Percentiles rank a stretch among this genome's conserved stretches.
Evolutionary conservation across 2,888 invertebrate species (phyloP).

Genomic region (Dendrolimus pini): DNA sequence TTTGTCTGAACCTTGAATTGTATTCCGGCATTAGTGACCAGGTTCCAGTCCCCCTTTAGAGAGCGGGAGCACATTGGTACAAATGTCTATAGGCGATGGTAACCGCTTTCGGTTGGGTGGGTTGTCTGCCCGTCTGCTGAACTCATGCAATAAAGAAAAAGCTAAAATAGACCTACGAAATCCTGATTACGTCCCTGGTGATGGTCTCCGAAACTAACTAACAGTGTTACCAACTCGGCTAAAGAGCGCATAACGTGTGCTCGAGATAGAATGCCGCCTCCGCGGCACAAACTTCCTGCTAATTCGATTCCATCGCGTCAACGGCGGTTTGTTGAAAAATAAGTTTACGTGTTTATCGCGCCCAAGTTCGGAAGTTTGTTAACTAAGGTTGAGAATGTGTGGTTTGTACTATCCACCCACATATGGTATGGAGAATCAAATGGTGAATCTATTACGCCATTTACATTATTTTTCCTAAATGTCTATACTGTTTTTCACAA

Average conservation of each 20-base stretch:
- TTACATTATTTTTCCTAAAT: no score
- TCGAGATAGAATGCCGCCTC: conserved; percentile 32
- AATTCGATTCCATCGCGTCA: conserved; percentile 19
- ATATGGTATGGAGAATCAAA: no score
- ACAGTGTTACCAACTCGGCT: conserved; percentile 43
- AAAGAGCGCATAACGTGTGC: conserved; percentile 49
- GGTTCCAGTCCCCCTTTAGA: no score
- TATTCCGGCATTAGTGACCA: no score
- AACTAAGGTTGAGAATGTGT: conserved; percentile 3
- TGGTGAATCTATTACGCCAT: no score
- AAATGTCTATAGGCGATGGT: no score
- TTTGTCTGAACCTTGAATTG: no score
- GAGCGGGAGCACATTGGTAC: no score
- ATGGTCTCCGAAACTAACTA: conserved; percentile 33
- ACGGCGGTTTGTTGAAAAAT: conserved; percentile 14
- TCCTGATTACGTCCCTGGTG: conserved; percentile 5
- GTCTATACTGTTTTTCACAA: no score
- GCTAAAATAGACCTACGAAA: neutral
- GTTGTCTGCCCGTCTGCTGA: no score
- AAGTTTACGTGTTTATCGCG: conserved; percentile 4
- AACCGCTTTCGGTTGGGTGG: no score
- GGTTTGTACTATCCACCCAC: neutral
- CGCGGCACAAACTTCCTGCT: conserved; percentile 19
- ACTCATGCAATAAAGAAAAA: no score
- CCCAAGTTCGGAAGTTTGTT: neutral